A percentile compares a stretch with the other conserved stretches of the same genome.
phyloP scores from a whole-genome alignment of 2,113 vertebrate species.

The Meriones unguiculatus region DNA sequence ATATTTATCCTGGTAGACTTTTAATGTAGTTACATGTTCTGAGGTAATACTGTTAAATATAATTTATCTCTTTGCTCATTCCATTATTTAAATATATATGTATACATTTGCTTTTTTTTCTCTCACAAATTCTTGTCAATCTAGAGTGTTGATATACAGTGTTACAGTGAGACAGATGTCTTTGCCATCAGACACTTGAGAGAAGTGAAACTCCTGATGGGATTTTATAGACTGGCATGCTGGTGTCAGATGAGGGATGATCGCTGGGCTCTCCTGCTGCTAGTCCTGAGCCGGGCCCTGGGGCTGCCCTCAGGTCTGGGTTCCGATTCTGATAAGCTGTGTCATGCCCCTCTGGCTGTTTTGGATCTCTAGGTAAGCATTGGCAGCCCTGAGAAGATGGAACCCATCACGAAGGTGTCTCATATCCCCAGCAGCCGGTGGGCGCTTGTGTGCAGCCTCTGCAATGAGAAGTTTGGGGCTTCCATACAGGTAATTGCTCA shows the following conservation, averaged over 20 bases:
- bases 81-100: neutral
- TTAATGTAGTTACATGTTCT: neutral
- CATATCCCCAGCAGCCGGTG: constrained; percentile 98
- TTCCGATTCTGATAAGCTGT: neutral
- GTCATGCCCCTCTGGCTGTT: neutral
- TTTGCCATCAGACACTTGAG: neutral
- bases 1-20: neutral
- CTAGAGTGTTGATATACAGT: neutral
- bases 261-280: neutral
- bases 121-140: neutral
- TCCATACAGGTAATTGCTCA: constrained; percentile 94
- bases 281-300: neutral
- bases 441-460: constrained; percentile 97
- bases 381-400: constrained; percentile 99
- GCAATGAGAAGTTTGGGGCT: constrained; percentile 96
- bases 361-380: constrained; percentile 94
- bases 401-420: constrained; percentile 99
- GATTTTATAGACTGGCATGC: neutral
- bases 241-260: neutral
- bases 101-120: neutral
- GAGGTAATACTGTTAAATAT: neutral
- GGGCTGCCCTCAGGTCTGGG: neutral
- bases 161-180: neutral
- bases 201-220: neutral
- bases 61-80: neutral